Evolutionary conservation across 1,140 invertebrate species (phyloP).

Genomic region (Chymomyza costata): DNA sequence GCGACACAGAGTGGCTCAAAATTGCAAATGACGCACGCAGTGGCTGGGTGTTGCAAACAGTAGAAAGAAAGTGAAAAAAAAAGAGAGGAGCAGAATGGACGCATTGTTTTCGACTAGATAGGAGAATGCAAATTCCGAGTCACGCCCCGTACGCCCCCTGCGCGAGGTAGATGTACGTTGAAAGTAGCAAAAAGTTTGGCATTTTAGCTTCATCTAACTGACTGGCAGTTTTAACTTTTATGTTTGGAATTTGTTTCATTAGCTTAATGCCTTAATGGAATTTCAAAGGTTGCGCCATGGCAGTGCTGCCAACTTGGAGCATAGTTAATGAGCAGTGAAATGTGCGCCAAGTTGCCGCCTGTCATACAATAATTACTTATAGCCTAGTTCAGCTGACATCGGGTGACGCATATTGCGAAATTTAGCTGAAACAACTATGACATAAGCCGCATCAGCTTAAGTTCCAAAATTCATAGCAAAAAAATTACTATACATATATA

Average conservation of each 20-base stretch:
- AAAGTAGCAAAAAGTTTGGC: slow-evolving; percentile 9
- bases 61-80: slow-evolving; percentile 17
- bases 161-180: not conserved
- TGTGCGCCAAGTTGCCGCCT: too few relatives aligned
- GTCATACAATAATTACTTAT: too few relatives aligned
- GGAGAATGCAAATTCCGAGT: slow-evolving; percentile 38
- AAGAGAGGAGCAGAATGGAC: slow-evolving; percentile 9
- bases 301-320: not conserved
- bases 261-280: slow-evolving; percentile 56
- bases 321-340: too few relatives aligned
- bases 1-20: not conserved
- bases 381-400: too few relatives aligned
- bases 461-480: too few relatives aligned
- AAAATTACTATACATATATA: too few relatives aligned
- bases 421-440: too few relatives aligned
- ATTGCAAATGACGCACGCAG: slow-evolving; percentile 1
- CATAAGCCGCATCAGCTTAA: too few relatives aligned
- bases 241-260: slow-evolving; percentile 54
- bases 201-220: slow-evolving; percentile 17
- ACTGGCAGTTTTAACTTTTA: slow-evolving; percentile 20
- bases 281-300: slow-evolving; percentile 24
- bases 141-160: slow-evolving; percentile 11
- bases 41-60: too few relatives aligned
- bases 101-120: slow-evolving; percentile 46
- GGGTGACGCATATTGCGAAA: too few relatives aligned